Evolutionary conservation across 2,797 vertebrate genomes (phyloP).

Genomic region (Allobates femoralis): DNA sequence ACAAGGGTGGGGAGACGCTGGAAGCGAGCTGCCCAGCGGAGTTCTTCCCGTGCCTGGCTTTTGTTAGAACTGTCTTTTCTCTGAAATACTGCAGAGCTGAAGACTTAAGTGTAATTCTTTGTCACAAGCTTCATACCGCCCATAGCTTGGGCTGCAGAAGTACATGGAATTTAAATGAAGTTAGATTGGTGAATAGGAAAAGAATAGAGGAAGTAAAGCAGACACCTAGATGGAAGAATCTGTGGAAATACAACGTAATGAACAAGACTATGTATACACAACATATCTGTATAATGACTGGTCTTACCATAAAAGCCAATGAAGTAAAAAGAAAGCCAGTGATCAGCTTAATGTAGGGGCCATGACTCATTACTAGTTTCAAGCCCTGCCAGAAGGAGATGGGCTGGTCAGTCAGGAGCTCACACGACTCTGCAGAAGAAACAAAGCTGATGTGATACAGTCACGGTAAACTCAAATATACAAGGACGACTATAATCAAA

Average conservation of each 20-base stretch:
- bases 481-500: neutral
- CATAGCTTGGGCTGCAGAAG: too few relatives aligned
- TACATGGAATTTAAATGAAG: neutral
- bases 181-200: neutral
- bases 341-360: conserved; percentile 89
- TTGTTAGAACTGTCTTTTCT: too few relatives aligned
- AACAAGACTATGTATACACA: neutral
- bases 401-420: conserved; percentile 73
- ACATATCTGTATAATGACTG: neutral
- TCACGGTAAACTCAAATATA: conserved; percentile 7
- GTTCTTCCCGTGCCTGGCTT: too few relatives aligned
- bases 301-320: conserved; percentile 90
- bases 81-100: too few relatives aligned
- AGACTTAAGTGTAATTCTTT: too few relatives aligned
- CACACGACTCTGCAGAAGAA: conserved; percentile 73
- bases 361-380: conserved; percentile 84
- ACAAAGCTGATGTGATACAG: neutral
- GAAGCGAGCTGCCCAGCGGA: too few relatives aligned
- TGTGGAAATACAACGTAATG: neutral
- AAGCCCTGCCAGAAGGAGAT: conserved; percentile 84
- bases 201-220: neutral
- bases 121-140: too few relatives aligned
- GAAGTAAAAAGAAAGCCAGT: conserved; percentile 93
- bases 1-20: too few relatives aligned
- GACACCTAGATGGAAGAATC: neutral